These are phyloP conservation scores for Pseudomyrmex sp. DNA, from an alignment of 1,140 invertebrate species.

Conservation along the genomic window DNA sequence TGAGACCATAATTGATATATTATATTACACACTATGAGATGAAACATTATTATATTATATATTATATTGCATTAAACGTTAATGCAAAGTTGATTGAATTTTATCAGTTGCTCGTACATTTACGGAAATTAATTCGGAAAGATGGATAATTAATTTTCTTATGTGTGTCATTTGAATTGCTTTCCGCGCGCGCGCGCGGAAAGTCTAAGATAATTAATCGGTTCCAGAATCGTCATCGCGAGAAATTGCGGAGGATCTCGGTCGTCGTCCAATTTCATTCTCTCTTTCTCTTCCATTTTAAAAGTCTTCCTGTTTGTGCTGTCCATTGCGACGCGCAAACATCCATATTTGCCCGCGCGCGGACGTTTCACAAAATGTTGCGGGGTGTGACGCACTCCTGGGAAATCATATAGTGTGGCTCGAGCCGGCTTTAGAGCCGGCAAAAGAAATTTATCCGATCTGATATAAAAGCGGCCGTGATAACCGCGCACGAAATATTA, in stretches of 20 bases:
- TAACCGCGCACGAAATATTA: conserved; percentile 59
- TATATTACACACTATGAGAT: conserved; percentile 13
- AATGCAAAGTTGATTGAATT: conserved; percentile 14
- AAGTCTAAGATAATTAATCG: conserved; percentile 25
- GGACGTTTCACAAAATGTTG: conserved; percentile 66
- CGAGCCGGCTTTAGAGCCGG: conserved; percentile 9
- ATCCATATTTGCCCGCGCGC: conserved; percentile 65
- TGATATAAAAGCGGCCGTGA: conserved; percentile 67
- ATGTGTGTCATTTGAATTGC: neutral
- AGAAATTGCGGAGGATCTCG: neutral
- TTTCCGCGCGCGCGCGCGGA: neutral
- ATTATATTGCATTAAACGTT: neutral
- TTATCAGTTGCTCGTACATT: neutral
- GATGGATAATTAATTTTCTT: neutral
- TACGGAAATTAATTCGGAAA: neutral
- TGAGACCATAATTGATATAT: conserved; percentile 20
- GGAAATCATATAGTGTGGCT: conserved; percentile 68
- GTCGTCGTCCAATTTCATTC: conserved; percentile 7
- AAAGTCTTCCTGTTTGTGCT: conserved; percentile 23
- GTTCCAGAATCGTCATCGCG: conserved; percentile 28
- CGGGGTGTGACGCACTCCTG: conserved; percentile 55
- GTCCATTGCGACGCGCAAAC: conserved; percentile 55
- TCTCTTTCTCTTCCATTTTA: neutral
- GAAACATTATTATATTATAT: conserved; percentile 5
- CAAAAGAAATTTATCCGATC: conserved; percentile 65